Conservation (phyloP, 2,888 invertebrate genomes). For the Drosophila infuscata region DNA sequence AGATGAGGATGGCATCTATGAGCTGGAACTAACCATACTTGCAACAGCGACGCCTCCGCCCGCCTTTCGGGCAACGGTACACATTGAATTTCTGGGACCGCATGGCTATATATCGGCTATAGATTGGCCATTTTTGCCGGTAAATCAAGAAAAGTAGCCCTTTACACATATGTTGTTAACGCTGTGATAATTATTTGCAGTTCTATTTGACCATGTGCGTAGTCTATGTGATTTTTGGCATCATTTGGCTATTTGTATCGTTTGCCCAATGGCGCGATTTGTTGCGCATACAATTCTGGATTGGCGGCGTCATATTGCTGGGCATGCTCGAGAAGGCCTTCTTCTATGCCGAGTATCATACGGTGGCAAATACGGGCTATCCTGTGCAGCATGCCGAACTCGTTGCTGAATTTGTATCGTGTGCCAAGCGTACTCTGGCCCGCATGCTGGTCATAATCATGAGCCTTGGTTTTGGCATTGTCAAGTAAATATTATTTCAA, state of each 20-base stretch:
- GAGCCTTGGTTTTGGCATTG: slow-evolving; percentile 97
- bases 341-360: slow-evolving; percentile 95
- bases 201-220: slow-evolving; percentile 97
- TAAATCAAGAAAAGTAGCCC: slow-evolving; percentile 83
- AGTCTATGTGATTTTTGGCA: slow-evolving; percentile 92
- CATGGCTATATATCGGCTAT: slow-evolving; percentile 95
- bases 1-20: slow-evolving; percentile 90
- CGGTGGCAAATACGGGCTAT: slow-evolving; percentile 89
- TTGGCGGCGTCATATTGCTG: slow-evolving; percentile 94
- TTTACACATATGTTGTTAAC: not conserved
- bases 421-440: slow-evolving; percentile 95
- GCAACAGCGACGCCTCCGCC: slow-evolving; percentile 75
- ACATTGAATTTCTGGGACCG: slow-evolving; percentile 90
- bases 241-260: slow-evolving; percentile 93
- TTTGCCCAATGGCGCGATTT: slow-evolving; percentile 96
- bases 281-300: slow-evolving; percentile 97
- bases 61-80: slow-evolving; percentile 87
- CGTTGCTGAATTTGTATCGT: slow-evolving; percentile 95
- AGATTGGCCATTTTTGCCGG: slow-evolving; percentile 94
- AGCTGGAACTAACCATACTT: slow-evolving; percentile 86
- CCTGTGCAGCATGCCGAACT: slow-evolving; percentile 90
- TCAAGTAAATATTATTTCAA: slow-evolving; percentile 89
- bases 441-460: slow-evolving; percentile 97
- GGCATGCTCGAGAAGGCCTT: slow-evolving; percentile 95
- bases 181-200: slow-evolving; percentile 83